Evolutionary conservation across 1,140 invertebrate genomes (phyloP), one percentile per base, ranked within the genome.

Genomic region (Drosophila pachea): DNA sequence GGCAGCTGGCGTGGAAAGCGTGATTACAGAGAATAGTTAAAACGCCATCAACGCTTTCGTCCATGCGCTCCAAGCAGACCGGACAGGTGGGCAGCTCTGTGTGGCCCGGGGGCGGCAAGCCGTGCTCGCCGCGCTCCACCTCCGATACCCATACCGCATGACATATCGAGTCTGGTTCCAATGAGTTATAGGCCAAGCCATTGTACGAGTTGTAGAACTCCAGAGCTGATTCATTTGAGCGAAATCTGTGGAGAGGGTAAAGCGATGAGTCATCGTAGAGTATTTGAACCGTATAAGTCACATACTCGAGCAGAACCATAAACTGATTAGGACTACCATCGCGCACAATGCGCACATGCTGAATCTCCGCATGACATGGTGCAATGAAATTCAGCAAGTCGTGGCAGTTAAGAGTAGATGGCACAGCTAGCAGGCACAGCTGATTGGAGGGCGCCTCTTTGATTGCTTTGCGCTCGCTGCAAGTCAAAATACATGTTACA

Each of bases 11-110:
- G 91, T 99, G 99, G 90, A 99, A 99, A 0, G 97, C 95, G 91
- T 99, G 99, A 91, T 99, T 99, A 89, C 99, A 99, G 35, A 99
- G 91, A 83, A 99, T 98, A 5, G 98, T 99, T 58, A 99, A 91
- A 71, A 99, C 95, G 4, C 98, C 97, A 90, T 99, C 98, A 0
- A 99, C 96, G 69, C 96, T 97, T 90, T 99, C 98, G 90, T 99
- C 98, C 97, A 97, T 99, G 77, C 97, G 93, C 90, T 99, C 98
- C 87, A 98, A 89, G 75, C 78, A 89, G n/a, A 89, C 88, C 14
- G 98, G 96, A 91, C 99, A 99, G 4, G 95, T 98, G n/a, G 98
- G 98, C 56, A 99, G 91, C 90, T 99, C 99, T 0, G 97, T 98
- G 75, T 97, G 94, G 1, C 94, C 93, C n/a, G 92, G 90, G 0